Conservation (phyloP, 2,888 invertebrate species). For the Cheilosia grossa region DNA sequence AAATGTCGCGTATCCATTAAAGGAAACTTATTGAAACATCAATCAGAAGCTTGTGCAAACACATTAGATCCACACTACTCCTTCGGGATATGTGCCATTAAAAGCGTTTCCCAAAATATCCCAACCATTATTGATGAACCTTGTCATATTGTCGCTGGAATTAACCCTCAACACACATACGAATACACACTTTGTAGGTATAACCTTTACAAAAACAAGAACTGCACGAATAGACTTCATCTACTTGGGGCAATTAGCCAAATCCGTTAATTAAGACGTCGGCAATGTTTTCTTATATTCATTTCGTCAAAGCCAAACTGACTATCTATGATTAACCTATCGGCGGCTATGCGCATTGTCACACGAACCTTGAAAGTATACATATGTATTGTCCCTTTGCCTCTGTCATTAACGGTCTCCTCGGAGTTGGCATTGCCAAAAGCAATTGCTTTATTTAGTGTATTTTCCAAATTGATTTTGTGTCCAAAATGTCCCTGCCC, state of each 20-base stretch:
- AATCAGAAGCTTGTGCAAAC: slow-evolving; percentile 57
- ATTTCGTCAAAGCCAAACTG: slow-evolving; percentile 13
- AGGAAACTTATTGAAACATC: slow-evolving; percentile 46
- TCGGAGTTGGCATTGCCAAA: slow-evolving; percentile 6
- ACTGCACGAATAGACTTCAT: background rate
- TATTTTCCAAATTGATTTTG: slow-evolving; percentile 70
- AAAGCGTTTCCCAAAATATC: slow-evolving; percentile 39
- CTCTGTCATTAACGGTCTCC: slow-evolving; percentile 2
- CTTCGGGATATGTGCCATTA: slow-evolving; percentile 12
- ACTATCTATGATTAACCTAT: slow-evolving; percentile 55
- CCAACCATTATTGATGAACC: slow-evolving; percentile 40
- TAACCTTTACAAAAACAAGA: background rate
- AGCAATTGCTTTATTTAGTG: slow-evolving; percentile 37
- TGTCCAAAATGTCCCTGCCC: slow-evolving; percentile 43
- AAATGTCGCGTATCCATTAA: background rate
- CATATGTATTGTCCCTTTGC: background rate
- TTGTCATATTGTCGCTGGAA: slow-evolving; percentile 48
- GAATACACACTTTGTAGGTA: background rate
- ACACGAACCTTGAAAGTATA: slow-evolving; percentile 34
- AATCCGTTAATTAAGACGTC: slow-evolving; percentile 64
- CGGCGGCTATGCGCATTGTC: slow-evolving; percentile 28
- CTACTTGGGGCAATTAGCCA: slow-evolving; percentile 52
- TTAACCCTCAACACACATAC: slow-evolving; percentile 9
- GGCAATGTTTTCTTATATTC: slow-evolving; percentile 15
- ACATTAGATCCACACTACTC: slow-evolving; percentile 43